Base-by-base conservation (phyloP, 2,113 vertebrate species). In the Spilogale gracilis region DNA sequence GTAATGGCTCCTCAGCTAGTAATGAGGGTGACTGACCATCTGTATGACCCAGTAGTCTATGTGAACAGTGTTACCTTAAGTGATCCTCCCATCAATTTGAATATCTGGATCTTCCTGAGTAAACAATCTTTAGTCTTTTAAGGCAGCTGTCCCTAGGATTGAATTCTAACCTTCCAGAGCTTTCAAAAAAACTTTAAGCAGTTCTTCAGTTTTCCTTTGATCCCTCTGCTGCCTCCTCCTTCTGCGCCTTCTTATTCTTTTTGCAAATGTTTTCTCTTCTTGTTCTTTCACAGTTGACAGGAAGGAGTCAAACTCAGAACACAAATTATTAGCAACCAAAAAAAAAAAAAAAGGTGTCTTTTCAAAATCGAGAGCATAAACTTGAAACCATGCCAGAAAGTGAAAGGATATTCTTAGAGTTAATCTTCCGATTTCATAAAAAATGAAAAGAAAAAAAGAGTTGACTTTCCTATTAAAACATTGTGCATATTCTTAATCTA, bases 291-390 rank as follows among this genome's bases (percentile, higher is more conserved):
- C 14, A 56, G 30, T 32, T 96, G 52, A 91, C 30, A 76, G 25
- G 82, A 95, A 88, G 8, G 9, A 17, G 13, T 92, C 21, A 91
- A 81, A 58, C 1, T 21, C 23, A 60, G 21, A 82, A 23, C 9
- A 43, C 4, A 48, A 60, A 74, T 85, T 60, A 60, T 74, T 85
- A 80, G 30, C 23, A 79, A 43, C 13, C 3, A 63, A 94, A 78
- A 56, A 32, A 65, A 60, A 60, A 65, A 65, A 63, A 3, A n/a
- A 27, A 82, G 4, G 10, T 83, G 2, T 17, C 17, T 58, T 95
- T 80, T 97, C n/a, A 79, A 80, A 79, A 96, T 88, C 11, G 83
- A 91, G 43, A 96, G 65, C 2, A 7, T 43, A 61, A 88, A 65
- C 60, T 54, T 73, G 80, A 92, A 86, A 61, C 21, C 1, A 14